Evolutionary conservation across 1,140 invertebrate species (phyloP).

Genomic region (Anastrepha obliqua): DNA sequence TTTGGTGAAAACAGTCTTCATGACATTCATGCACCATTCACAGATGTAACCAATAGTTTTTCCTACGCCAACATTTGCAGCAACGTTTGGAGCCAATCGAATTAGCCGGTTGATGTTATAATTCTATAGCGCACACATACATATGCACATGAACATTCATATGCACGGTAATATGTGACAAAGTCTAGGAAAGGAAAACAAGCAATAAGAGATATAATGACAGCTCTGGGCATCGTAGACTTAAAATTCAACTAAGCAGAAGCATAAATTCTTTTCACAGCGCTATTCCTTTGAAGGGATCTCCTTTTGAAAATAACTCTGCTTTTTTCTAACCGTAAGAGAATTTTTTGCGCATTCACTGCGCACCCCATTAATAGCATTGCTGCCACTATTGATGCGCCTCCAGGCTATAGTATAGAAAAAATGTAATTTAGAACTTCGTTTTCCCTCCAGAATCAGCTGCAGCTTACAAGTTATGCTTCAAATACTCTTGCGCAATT

Average conservation of each 20-base stretch:
- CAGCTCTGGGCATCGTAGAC: too few species aligned
- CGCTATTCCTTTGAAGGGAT: not conserved
- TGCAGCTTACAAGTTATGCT: not conserved
- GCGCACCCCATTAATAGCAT: conserved; percentile 20
- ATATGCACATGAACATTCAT: too few species aligned
- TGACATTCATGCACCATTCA: not conserved
- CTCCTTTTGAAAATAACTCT: not conserved
- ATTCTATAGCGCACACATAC: too few species aligned
- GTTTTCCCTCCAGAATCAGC: not conserved
- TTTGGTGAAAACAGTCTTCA: not conserved
- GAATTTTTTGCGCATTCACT: not conserved
- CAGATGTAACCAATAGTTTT: not conserved
- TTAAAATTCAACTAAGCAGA: too few species aligned
- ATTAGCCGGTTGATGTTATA: not conserved
- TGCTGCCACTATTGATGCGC: not conserved
- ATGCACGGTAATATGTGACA: too few species aligned
- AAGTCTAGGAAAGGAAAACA: too few species aligned
- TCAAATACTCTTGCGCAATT: not conserved
- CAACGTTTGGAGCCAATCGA: not conserved
- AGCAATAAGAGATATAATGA: too few species aligned
- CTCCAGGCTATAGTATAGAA: not conserved
- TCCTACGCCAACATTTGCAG: not conserved
- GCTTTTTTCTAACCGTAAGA: not conserved
- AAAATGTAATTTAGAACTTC: not conserved
- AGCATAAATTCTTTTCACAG: not conserved